These are phyloP conservation scores for Zaprionus ghesquierei DNA, from an alignment of 1,140 invertebrate genomes.

Conservation along the genomic window DNA sequence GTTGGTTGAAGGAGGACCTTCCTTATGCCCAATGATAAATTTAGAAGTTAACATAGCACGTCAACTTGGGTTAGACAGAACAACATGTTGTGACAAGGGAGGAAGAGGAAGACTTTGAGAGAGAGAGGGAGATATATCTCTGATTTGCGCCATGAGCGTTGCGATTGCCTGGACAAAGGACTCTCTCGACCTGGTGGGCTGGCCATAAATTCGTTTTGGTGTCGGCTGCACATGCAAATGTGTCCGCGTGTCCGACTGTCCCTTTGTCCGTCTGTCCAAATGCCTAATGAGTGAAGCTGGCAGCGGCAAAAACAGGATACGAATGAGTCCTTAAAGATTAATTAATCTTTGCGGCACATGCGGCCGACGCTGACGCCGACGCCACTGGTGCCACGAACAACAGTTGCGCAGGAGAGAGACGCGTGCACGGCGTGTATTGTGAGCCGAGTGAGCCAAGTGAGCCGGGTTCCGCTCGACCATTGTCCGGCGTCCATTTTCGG, in stretches of 20 bases:
- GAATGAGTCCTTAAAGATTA: slow-evolving; percentile 82
- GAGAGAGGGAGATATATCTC: not conserved
- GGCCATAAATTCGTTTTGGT: slow-evolving; percentile 68
- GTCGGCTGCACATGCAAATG: slow-evolving; percentile 69
- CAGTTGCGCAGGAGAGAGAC: slow-evolving; percentile 37
- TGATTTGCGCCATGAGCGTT: not conserved
- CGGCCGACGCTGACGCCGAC: slow-evolving; percentile 39
- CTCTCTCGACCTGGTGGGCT: not conserved
- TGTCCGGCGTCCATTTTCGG: slow-evolving; percentile 49
- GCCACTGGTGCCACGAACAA: slow-evolving; percentile 43
- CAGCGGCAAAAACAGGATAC: slow-evolving; percentile 45
- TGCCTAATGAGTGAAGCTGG: slow-evolving; percentile 61
- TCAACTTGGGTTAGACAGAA: not conserved
- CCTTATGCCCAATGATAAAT: not conserved
- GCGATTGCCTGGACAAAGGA: not conserved
- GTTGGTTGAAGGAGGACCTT: not conserved
- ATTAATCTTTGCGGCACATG: slow-evolving; percentile 82
- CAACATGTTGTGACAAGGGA: not conserved
- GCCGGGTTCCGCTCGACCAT: slow-evolving; percentile 47
- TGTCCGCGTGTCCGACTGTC: slow-evolving; percentile 25
- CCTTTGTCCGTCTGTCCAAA: slow-evolving; percentile 28
- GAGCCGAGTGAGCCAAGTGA: not conserved
- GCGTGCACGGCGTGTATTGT: slow-evolving; percentile 20
- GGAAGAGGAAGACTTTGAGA: not conserved
- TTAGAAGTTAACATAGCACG: not conserved